phyloP scores from a whole-genome alignment of 2,888 invertebrate genomes.

The Argyresthia albistria region DNA sequence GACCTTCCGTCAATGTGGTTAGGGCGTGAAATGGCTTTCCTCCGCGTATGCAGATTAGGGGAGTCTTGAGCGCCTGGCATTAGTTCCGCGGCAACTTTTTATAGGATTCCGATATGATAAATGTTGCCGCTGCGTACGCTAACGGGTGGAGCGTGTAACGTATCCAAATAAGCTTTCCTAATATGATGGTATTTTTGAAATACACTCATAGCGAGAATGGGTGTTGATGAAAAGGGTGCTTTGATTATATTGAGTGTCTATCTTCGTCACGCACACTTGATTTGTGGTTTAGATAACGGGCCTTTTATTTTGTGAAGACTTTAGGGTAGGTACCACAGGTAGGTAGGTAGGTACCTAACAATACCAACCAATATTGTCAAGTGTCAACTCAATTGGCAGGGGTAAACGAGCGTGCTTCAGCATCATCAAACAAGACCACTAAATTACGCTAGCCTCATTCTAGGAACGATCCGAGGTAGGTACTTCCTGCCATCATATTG shows the following conservation, averaged over 20 bases:
- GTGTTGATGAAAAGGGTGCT: constrained; percentile 20
- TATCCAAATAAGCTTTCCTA: constrained; percentile 47
- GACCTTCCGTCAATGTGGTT: constrained; percentile 39
- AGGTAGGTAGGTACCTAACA: no score
- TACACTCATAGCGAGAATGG: neutral
- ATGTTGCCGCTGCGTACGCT: constrained; percentile 50
- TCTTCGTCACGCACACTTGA: no score
- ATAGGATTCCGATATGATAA: constrained; percentile 66
- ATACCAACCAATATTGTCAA: no score
- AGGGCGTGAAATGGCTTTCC: constrained; percentile 70
- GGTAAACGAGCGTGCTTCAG: no score
- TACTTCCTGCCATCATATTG: no score
- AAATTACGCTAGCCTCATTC: no score
- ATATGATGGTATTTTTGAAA: constrained; percentile 10
- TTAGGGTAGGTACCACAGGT: no score
- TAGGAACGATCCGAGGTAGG: no score
- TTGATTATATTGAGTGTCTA: constrained; percentile 21
- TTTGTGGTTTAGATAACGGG: no score
- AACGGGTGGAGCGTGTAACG: constrained; percentile 66
- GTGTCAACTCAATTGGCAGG: no score
- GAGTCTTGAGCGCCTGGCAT: constrained; percentile 34
- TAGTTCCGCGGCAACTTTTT: constrained; percentile 67
- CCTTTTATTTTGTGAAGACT: no score
- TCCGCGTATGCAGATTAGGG: constrained; percentile 67
- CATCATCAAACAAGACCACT: no score